A percentile compares a stretch with the other conserved stretches of the same genome.
Conservation (phyloP, 1,140 invertebrate genomes). For the Rhizoglyphus robini region DNA sequence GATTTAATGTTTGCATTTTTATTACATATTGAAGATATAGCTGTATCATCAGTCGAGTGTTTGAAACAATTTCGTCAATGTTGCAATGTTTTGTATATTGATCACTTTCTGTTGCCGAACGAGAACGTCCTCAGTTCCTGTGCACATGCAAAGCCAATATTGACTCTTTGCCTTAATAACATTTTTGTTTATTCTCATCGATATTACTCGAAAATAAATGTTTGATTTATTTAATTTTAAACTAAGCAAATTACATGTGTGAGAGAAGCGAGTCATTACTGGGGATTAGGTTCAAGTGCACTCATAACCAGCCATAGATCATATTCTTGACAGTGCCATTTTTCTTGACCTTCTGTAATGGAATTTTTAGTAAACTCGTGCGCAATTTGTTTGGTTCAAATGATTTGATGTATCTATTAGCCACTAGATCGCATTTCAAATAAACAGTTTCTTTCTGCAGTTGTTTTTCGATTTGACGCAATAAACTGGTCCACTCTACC, state of each 20-base stretch:
- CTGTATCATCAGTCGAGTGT: not conserved
- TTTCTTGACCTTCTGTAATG: not conserved
- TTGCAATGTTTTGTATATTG: not conserved
- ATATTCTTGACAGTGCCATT: not conserved
- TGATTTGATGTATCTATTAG: too few species aligned
- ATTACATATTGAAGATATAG: too few species aligned
- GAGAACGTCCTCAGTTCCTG: not conserved
- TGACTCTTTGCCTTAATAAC: not conserved
- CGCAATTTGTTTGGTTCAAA: too few species aligned
- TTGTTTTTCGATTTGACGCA: too few species aligned
- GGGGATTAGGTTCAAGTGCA: not conserved
- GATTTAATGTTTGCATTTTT: too few species aligned
- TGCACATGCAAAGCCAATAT: not conserved
- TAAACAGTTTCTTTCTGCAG: too few species aligned
- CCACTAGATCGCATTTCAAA: too few species aligned
- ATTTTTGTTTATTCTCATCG: not conserved
- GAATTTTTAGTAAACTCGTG: not conserved
- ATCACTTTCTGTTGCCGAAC: not conserved
- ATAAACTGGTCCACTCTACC: too few species aligned
- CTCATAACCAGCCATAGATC: not conserved
- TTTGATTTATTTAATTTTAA: not conserved
- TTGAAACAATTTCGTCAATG: not conserved
- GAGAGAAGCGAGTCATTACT: not conserved
- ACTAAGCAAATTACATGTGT: not conserved
- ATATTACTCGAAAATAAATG: not conserved